phyloP scores from a whole-genome alignment of 2,797 vertebrate genomes.

The Sus cebifrons region DNA sequence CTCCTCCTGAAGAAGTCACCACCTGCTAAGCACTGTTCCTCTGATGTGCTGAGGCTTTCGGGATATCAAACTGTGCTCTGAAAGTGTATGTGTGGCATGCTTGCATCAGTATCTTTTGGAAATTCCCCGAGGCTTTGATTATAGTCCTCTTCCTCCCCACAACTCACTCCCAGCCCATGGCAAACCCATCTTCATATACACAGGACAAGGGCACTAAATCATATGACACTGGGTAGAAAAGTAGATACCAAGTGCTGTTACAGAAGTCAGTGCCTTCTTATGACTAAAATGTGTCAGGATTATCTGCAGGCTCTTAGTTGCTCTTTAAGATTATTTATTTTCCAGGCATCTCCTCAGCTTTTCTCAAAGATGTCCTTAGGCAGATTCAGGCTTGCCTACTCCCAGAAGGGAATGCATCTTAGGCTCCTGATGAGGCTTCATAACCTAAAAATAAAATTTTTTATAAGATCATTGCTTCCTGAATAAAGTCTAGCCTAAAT shows the following conservation, averaged over 20 bases:
- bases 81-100: not conserved
- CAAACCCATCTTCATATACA: not conserved
- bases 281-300: not conserved
- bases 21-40: not conserved
- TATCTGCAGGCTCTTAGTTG: conserved; percentile 1
- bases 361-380: not conserved
- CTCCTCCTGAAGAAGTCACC: not conserved
- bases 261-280: not conserved
- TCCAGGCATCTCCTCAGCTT: not conserved
- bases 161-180: not conserved
- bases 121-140: not conserved
- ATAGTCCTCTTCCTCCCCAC: not conserved
- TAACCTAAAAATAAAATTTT: conserved; percentile 49
- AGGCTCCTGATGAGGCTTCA: not conserved
- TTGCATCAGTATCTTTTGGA: not conserved
- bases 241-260: not conserved
- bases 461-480: not conserved
- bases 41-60: not conserved
- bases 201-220: not conserved
- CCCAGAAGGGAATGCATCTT: not conserved
- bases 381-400: not conserved
- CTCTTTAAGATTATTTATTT: not conserved
- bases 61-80: not conserved
- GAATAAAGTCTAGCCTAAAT: conserved; percentile 2
- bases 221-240: not conserved